Evolutionary conservation across 2,797 vertebrate species (phyloP).

Genomic region (Galaxias olidus): DNA sequence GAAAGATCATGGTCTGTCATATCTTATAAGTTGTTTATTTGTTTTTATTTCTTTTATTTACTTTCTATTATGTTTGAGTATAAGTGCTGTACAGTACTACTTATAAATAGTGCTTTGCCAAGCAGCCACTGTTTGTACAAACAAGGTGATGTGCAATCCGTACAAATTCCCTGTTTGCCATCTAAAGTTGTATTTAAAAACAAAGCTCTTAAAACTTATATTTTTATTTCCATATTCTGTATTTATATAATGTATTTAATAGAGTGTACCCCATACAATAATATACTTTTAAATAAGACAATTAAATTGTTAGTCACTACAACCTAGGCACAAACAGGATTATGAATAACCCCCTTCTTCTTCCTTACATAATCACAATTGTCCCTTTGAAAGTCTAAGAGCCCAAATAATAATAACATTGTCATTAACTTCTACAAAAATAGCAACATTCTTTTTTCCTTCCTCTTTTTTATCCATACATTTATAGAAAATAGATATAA

Average conservation of each 20-base stretch:
- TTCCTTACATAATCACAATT: constrained; percentile 45
- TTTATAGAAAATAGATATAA: constrained; percentile 84
- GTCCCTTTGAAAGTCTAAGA: constrained; percentile 54
- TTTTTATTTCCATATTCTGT: background rate
- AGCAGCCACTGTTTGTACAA: constrained; percentile 24
- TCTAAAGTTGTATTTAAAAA: no score
- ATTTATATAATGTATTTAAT: background rate
- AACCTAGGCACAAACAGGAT: constrained; percentile 13
- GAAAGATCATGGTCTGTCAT: constrained; percentile 49
- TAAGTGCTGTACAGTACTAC: constrained; percentile 52
- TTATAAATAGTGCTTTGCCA: constrained; percentile 43
- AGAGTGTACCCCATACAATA: constrained; percentile 19
- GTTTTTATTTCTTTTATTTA: constrained; percentile 15
- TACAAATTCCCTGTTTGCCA: background rate
- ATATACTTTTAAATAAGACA: constrained; percentile 39
- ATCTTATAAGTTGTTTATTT: constrained; percentile 25
- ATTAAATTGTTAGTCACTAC: constrained; percentile 61
- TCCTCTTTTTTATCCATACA: constrained; percentile 60
- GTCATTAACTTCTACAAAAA: constrained; percentile 75
- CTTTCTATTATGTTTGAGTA: constrained; percentile 22
- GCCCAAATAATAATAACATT: constrained; percentile 56
- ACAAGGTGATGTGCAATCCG: constrained; percentile 48
- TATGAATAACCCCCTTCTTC: no score
- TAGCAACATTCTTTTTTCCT: constrained; percentile 66
- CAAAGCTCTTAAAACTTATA: no score